phyloP scores from a whole-genome alignment of 2,113 vertebrate genomes.

The Cyprinodon tularosa region DNA sequence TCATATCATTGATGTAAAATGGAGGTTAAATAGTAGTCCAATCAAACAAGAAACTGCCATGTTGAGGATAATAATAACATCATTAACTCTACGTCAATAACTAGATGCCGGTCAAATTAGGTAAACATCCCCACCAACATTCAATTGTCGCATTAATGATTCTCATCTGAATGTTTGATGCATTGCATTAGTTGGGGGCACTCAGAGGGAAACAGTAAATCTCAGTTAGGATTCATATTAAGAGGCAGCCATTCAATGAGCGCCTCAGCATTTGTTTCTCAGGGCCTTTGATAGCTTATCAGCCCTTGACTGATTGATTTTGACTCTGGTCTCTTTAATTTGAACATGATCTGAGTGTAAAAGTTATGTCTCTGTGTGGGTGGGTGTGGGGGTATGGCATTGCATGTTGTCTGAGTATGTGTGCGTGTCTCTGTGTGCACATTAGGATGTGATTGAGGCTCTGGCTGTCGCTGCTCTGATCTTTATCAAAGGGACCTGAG shows the following conservation, averaged over 20 bases:
- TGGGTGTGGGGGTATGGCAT: neutral
- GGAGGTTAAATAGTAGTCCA: neutral
- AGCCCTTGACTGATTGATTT: slow-evolving; percentile 59
- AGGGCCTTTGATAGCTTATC: slow-evolving; percentile 39
- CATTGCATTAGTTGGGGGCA: slow-evolving; percentile 12
- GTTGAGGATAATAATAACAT: neutral
- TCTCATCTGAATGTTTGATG: slow-evolving; percentile 35
- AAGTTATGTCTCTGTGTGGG: slow-evolving; percentile 27
- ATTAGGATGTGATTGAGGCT: slow-evolving; percentile 37
- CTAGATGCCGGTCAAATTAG: slow-evolving; percentile 14
- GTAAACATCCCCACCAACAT: slow-evolving; percentile 29
- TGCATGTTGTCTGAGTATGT: slow-evolving; percentile 9
- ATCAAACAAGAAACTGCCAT: neutral
- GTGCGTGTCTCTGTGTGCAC: neutral
- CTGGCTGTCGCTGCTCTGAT: slow-evolving; percentile 53
- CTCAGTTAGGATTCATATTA: slow-evolving; percentile 19
- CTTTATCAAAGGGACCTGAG: slow-evolving; percentile 68
- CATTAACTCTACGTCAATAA: slow-evolving; percentile 26
- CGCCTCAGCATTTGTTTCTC: slow-evolving; percentile 39
- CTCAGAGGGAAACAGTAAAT: slow-evolving; percentile 4
- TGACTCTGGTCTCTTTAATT: slow-evolving; percentile 39
- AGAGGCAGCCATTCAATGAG: slow-evolving; percentile 24
- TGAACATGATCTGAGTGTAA: slow-evolving; percentile 57
- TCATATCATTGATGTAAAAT: neutral
- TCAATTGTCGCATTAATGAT: slow-evolving; percentile 23